Evolutionary conservation across 2,797 vertebrate genomes (phyloP).

Genomic region (Melanotaenia pygmaea): DNA sequence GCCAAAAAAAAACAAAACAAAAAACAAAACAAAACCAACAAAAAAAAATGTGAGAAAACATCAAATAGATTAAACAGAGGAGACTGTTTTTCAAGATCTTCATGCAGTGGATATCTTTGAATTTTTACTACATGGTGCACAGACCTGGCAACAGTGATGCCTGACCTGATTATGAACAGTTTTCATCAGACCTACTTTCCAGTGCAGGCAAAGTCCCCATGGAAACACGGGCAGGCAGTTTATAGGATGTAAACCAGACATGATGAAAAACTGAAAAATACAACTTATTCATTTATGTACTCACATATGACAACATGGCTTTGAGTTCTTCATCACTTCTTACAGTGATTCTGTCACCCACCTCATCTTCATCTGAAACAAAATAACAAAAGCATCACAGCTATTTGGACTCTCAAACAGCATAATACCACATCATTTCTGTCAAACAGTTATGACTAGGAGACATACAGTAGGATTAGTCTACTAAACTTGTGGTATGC

Average conservation of each 20-base stretch:
- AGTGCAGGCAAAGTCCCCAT: neutral
- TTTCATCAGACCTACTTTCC: neutral
- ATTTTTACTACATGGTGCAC: neutral
- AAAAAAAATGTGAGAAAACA: neutral
- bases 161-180: neutral
- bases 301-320: constrained; percentile 97
- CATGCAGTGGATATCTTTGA: neutral
- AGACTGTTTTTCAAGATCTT: neutral
- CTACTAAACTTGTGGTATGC: neutral
- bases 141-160: neutral
- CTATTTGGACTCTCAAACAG: neutral
- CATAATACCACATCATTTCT: neutral
- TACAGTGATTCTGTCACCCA: constrained; percentile 96
- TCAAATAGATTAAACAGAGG: neutral
- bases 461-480: neutral
- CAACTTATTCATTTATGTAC: constrained; percentile 65
- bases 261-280: neutral
- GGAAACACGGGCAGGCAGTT: neutral
- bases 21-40: neutral
- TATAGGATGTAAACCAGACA: neutral
- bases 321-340: constrained; percentile 98
- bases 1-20: neutral
- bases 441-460: neutral
- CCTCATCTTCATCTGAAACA: constrained; percentile 95
- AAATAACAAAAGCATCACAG: neutral